Percentiles rank a stretch among this genome's conserved stretches.
These are phyloP conservation scores for Tricholauxania praeusta DNA, from an alignment of 2,888 invertebrate species.

Conservation along the genomic window DNA sequence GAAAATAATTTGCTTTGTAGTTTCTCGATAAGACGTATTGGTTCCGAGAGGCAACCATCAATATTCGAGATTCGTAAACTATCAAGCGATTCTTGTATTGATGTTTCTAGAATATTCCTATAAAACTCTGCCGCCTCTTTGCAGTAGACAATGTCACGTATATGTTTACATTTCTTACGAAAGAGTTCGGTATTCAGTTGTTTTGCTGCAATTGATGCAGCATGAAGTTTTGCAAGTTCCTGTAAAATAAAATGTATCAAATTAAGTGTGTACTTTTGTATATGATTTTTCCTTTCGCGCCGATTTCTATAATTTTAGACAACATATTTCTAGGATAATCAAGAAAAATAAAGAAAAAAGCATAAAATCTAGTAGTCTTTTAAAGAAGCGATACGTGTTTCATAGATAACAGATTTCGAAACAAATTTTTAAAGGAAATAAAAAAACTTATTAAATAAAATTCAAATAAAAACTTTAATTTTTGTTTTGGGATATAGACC, in stretches of 20 bases:
- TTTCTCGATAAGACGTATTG: conserved; percentile 58
- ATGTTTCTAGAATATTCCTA: conserved; percentile 57
- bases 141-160: conserved; percentile 64
- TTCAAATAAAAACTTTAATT: too few relatives aligned
- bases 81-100: conserved; percentile 60
- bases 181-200: conserved; percentile 53
- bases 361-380: too few relatives aligned
- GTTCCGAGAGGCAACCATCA: conserved; percentile 58
- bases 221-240: conserved; percentile 65
- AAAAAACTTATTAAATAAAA: too few relatives aligned
- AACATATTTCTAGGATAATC: too few relatives aligned
- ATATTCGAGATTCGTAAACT: conserved; percentile 59
- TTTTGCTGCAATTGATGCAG: conserved; percentile 62
- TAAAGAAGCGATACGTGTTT: too few relatives aligned
- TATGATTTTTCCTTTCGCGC: too few relatives aligned
- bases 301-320: too few relatives aligned
- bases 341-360: too few relatives aligned
- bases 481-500: too few relatives aligned
- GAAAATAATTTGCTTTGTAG: conserved; percentile 55
- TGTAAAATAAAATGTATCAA: conserved; percentile 39
- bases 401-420: too few relatives aligned
- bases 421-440: too few relatives aligned
- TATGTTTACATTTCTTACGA: conserved; percentile 49
- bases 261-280: too few relatives aligned
- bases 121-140: conserved; percentile 61